phyloP scores from a whole-genome alignment of 2,888 invertebrate genomes.

The Iselma pallidipennis region DNA sequence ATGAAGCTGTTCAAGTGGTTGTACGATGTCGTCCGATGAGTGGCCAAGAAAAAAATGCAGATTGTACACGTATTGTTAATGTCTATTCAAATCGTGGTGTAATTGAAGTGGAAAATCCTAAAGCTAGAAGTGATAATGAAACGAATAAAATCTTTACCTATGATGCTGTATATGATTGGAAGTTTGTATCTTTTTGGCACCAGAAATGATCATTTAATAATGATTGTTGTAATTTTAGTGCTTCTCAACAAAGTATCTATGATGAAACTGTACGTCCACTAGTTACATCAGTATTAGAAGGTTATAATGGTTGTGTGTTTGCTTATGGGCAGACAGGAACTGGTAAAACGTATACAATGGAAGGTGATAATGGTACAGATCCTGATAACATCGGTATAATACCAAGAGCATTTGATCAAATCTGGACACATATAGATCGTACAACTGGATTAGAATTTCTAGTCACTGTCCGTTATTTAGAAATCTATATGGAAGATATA shows the following conservation, averaged over 20 bases:
- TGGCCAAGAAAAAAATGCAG: slow-evolving; percentile 77
- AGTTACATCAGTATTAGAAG: slow-evolving; percentile 93
- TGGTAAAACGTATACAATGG: slow-evolving; percentile 80
- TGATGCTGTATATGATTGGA: slow-evolving; percentile 94
- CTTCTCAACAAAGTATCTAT: slow-evolving; percentile 90
- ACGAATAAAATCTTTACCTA: slow-evolving; percentile 94
- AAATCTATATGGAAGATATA: slow-evolving; percentile 92
- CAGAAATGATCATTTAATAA: background rate
- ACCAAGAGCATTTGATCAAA: slow-evolving; percentile 89
- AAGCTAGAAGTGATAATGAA: slow-evolving; percentile 67
- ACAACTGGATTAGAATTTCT: slow-evolving; percentile 93
- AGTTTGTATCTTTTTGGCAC: slow-evolving; percentile 55
- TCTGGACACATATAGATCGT: slow-evolving; percentile 91
- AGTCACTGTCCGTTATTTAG: slow-evolving; percentile 94
- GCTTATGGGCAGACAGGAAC: slow-evolving; percentile 99
- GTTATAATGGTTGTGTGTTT: slow-evolving; percentile 99
- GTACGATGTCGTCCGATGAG: slow-evolving; percentile 96
- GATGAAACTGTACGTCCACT: slow-evolving; percentile 95
- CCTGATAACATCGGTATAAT: slow-evolving; percentile 74
- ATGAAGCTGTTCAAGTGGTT: slow-evolving; percentile 94
- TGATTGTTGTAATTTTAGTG: slow-evolving; percentile 56
- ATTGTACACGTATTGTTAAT: slow-evolving; percentile 78
- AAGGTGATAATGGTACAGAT: slow-evolving; percentile 68
- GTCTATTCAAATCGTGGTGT: slow-evolving; percentile 86
- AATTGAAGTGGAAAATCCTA: slow-evolving; percentile 87